Percentiles rank a stretch among this genome's conserved stretches.
Conservation (phyloP, 1,140 invertebrate genomes). For the Ephestia elutella region DNA sequence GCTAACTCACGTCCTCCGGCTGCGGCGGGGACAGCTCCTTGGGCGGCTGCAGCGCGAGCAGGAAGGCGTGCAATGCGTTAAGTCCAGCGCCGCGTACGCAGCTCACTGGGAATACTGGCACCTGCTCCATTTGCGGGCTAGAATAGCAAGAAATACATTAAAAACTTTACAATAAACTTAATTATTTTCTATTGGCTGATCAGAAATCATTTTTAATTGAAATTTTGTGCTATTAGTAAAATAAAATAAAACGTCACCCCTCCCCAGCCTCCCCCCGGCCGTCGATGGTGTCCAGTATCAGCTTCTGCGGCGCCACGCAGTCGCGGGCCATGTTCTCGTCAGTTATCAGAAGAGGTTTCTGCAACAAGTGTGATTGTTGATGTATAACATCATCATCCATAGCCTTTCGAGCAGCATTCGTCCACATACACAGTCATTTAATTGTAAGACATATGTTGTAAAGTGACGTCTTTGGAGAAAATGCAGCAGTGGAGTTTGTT, state of each 20-base stretch:
- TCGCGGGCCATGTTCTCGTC: constrained; percentile 52
- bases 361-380: constrained; percentile 11
- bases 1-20: constrained; percentile 27
- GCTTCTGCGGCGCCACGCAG: constrained; percentile 47
- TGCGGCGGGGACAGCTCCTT: constrained; percentile 33
- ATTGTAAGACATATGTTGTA: no score
- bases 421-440: no score
- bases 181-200: neutral
- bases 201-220: no score
- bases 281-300: constrained; percentile 47
- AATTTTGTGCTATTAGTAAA: no score
- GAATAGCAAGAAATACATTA: neutral
- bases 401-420: no score
- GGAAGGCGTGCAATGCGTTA: constrained; percentile 85
- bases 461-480: no score
- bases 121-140: constrained; percentile 48
- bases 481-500: no score
- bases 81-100: constrained; percentile 93
- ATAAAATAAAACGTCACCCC: no score
- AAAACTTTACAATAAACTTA: neutral
- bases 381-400: no score
- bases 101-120: constrained; percentile 95
- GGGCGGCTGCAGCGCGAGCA: constrained; percentile 74
- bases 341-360: constrained; percentile 56
- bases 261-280: constrained; percentile 27